Evolutionary conservation across 2,113 vertebrate genomes (phyloP), one percentile per base, ranked within the genome.

Genomic region (Ptilorrhoa leucosticta): DNA sequence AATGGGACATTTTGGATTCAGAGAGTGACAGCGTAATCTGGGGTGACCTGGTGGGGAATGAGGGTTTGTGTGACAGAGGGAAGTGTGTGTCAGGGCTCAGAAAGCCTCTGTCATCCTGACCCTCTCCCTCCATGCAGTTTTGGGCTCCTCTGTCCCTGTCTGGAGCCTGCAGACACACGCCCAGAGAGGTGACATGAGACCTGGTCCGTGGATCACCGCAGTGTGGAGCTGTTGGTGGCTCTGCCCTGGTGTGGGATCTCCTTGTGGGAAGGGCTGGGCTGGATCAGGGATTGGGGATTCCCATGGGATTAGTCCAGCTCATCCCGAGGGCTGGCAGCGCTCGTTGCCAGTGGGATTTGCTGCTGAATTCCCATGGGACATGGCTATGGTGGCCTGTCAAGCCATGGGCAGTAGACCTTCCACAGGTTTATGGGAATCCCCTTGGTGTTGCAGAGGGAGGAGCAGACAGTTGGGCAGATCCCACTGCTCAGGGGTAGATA

Each of bases 171-270:
- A 6, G 20, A 42, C 1, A 1, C 11, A 3, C 0, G 0, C 26
- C 22, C 0, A 0, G 39, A 51, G 53, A 45, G 30, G 18, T 39
- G 24, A 47, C 0, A 0, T 16, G 63, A 77, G 63, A 48, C 45
- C 7, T 3, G 1, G 1, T 44, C 2, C 0, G 0, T 39, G 15
- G 27, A 10, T 80, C 61, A 33, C 37, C 19, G 19, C 2, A 2
- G 10, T 15, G 48, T 0, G 0, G 61, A 57, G 72, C 42, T 48
- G 51, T 35, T 7, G 11, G 20, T n/a, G 35, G 19, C 61, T 71
- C 12, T 4, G 21, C 13, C 48, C 35, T 83, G 66, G 24, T 14
- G 14, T 63, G 12, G 33, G 20, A 44, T 77, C 35, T 80, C 27
- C 65, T 12, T 27, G 7, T 50, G n/a, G 73, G 69, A 53, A 56